Evolutionary conservation across 1,140 invertebrate species (phyloP).

Genomic region (Medauroidea extradentata): DNA sequence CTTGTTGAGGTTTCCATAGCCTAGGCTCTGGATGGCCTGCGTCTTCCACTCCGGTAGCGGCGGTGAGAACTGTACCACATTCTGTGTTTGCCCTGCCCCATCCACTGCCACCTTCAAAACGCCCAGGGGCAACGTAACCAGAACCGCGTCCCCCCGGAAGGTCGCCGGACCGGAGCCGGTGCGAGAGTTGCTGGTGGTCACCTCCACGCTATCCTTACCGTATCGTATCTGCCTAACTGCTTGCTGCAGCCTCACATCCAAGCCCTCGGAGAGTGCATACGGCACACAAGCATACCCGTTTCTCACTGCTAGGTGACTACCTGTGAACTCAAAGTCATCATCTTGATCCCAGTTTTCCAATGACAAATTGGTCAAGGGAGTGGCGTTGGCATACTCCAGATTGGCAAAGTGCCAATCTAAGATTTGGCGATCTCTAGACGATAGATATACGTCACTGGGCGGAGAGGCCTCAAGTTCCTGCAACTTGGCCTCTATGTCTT

Average conservation of each 20-base stretch:
- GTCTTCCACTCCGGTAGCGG: conserved; percentile 95
- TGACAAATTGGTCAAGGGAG: conserved; percentile 86
- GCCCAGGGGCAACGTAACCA: conserved; percentile 94
- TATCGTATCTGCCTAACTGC: conserved; percentile 84
- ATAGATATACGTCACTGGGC: conserved; percentile 92
- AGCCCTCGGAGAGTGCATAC: conserved; percentile 84
- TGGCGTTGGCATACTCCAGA: conserved; percentile 97
- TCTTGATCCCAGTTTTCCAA: conserved; percentile 99
- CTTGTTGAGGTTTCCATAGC: conserved; percentile 98
- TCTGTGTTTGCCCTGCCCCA: conserved; percentile 61
- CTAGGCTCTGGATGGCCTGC: conserved; percentile 86
- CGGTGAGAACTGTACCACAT: conserved; percentile 87
- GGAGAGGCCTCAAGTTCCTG: conserved; percentile 81
- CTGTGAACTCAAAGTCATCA: conserved; percentile 98
- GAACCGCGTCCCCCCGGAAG: conserved; percentile 85
- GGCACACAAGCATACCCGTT: conserved; percentile 97
- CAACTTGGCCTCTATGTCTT: conserved; percentile 82
- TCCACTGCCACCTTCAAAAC: conserved; percentile 81
- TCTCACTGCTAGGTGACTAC: conserved; percentile 80
- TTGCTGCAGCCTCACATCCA: conserved; percentile 91
- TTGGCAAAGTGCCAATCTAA: conserved; percentile 99
- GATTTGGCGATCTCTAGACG: conserved; percentile 91
- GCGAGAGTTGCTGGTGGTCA: conserved; percentile 66
- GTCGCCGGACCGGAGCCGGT: conserved; percentile 60
- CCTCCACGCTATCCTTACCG: conserved; percentile 69